Conservation (phyloP, 2,888 invertebrate genomes). For the Eugnorisma glareosa region DNA sequence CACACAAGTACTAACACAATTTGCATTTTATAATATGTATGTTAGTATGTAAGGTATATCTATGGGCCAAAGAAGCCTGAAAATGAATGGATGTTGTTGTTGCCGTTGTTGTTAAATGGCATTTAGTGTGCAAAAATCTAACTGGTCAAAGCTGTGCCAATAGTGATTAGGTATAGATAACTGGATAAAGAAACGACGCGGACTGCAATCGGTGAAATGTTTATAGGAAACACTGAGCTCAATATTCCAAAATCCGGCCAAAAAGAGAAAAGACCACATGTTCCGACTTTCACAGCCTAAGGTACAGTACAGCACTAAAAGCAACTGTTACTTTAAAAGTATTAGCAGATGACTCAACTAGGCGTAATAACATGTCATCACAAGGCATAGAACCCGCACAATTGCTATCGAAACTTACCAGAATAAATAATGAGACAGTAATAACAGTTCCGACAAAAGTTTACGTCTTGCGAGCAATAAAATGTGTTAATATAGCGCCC, state of each 20-base stretch:
- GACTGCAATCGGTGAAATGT: slow-evolving; percentile 13
- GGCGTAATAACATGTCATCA: slow-evolving; percentile 62
- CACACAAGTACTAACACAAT: too few relatives aligned
- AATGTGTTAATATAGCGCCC: slow-evolving; percentile 70
- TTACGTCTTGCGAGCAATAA: slow-evolving; percentile 64
- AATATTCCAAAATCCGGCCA: slow-evolving; percentile 11
- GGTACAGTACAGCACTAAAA: slow-evolving; percentile 20
- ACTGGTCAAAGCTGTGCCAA: not conserved
- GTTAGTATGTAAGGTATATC: too few relatives aligned
- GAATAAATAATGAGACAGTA: slow-evolving; percentile 57
- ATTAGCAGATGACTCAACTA: slow-evolving; percentile 49
- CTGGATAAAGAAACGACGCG: not conserved
- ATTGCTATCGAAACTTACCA: slow-evolving; percentile 56
- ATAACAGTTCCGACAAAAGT: slow-evolving; percentile 60
- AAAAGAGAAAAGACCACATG: slow-evolving; percentile 35
- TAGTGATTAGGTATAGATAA: not conserved
- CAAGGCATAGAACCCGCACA: slow-evolving; percentile 37
- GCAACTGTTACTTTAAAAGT: slow-evolving; percentile 28
- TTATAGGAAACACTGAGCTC: slow-evolving; percentile 26
- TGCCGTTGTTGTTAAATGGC: too few relatives aligned
- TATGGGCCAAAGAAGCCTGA: too few relatives aligned
- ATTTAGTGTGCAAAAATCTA: not conserved
- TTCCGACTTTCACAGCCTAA: slow-evolving; percentile 38
- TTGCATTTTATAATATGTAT: too few relatives aligned
- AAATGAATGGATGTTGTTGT: too few relatives aligned